Conservation (phyloP, 2,797 vertebrate species). For the Adelosebastes latens region DNA sequence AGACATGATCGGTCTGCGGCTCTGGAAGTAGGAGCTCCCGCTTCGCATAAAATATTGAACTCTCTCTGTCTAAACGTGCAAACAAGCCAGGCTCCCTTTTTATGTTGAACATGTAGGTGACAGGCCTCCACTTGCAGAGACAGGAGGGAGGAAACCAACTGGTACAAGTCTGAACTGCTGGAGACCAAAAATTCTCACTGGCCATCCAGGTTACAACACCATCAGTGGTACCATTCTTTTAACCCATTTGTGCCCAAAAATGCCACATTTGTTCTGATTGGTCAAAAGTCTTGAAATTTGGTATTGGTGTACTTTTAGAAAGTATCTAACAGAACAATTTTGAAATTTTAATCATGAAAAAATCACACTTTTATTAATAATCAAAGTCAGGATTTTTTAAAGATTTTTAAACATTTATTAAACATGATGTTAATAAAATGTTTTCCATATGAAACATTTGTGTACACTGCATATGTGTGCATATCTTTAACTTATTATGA, state of each 20-base stretch:
- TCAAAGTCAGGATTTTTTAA: not conserved
- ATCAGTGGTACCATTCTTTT: not conserved
- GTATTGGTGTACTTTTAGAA: too few relatives aligned
- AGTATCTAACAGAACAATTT: too few relatives aligned
- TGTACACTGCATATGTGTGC: too few relatives aligned
- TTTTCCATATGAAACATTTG: too few relatives aligned
- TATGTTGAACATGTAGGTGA: not conserved
- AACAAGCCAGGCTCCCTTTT: conserved; percentile 17
- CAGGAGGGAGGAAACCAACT: not conserved
- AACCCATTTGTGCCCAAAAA: too few relatives aligned
- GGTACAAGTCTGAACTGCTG: not conserved
- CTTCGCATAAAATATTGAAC: conserved; percentile 18
- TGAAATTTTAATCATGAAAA: too few relatives aligned
- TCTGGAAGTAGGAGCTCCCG: conserved; percentile 27
- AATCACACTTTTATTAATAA: too few relatives aligned
- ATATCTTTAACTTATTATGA: too few relatives aligned
- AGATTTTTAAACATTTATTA: too few relatives aligned
- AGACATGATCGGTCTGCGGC: conserved; percentile 39
- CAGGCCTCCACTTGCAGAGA: not conserved
- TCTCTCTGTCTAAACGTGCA: conserved; percentile 11
- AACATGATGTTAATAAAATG: too few relatives aligned
- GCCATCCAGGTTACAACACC: not conserved
- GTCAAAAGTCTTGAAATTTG: too few relatives aligned
- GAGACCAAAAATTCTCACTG: not conserved
- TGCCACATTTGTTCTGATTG: too few relatives aligned